Evolutionary conservation across 2,797 vertebrate genomes (phyloP).

Genomic region (Spondyliosoma cantharus): DNA sequence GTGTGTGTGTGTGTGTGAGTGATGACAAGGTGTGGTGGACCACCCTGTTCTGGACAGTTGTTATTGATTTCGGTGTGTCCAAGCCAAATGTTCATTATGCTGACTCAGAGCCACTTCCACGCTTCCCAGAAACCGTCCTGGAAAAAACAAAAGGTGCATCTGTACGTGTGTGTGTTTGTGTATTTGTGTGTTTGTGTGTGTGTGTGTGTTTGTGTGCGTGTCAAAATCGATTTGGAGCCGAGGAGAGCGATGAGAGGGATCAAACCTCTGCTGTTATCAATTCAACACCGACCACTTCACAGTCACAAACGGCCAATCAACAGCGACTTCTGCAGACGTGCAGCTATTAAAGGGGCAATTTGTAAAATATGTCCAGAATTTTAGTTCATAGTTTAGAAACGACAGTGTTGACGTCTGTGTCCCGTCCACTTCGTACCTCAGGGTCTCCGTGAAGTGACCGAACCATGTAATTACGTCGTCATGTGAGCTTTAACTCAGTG

Average conservation of each 20-base stretch:
- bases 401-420: no score
- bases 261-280: conserved; percentile 27
- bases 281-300: conserved; percentile 29
- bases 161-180: neutral
- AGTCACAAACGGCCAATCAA: neutral
- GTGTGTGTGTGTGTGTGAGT: conserved; percentile 10
- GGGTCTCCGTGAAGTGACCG: no score
- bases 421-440: no score
- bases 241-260: conserved; percentile 22
- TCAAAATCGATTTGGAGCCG: conserved; percentile 19
- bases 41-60: conserved; percentile 42
- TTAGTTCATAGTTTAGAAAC: neutral
- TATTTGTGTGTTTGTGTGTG: no score
- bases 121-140: conserved; percentile 46
- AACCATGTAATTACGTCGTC: no score
- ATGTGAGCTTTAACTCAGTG: no score
- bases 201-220: no score
- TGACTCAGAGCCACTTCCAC: conserved; percentile 32
- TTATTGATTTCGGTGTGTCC: conserved; percentile 27
- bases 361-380: no score
- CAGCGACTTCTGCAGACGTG: neutral
- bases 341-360: neutral
- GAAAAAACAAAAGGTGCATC: conserved; percentile 26
- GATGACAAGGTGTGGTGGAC: conserved; percentile 50
- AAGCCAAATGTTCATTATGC: conserved; percentile 34